phyloP scores from a whole-genome alignment of 2,113 vertebrate genomes.

The Periophthalmodon schlosseri region DNA sequence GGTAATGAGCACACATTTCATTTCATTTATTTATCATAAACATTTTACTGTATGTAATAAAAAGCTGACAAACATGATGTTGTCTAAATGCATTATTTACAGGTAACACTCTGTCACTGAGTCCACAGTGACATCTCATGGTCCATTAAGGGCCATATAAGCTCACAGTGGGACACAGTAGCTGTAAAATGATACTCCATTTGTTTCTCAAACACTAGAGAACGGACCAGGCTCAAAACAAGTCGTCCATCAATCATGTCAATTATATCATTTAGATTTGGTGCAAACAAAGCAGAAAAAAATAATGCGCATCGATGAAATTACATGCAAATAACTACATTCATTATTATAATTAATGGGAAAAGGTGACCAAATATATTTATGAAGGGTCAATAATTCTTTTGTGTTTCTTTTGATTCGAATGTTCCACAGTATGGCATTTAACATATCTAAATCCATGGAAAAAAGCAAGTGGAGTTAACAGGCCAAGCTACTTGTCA shows the following conservation, averaged over 20 bases:
- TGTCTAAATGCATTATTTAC: neutral
- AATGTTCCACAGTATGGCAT: no score
- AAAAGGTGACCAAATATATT: no score
- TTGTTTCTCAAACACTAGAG: slow-evolving; percentile 10
- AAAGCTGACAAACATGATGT: no score
- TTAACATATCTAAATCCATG: no score
- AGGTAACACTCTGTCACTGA: slow-evolving; percentile 1
- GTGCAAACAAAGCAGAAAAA: no score
- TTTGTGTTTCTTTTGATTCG: no score
- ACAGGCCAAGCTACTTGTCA: neutral
- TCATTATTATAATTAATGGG: no score
- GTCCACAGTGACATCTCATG: slow-evolving; percentile 1
- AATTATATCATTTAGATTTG: neutral
- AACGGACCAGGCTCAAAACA: neutral
- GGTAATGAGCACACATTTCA: no score
- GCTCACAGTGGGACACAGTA: slow-evolving; percentile 6
- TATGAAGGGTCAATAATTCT: no score
- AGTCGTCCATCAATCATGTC: neutral
- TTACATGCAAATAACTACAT: no score
- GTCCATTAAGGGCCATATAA: slow-evolving; percentile 1
- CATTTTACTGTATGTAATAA: no score
- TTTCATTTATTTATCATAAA: neutral
- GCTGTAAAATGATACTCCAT: slow-evolving; percentile 6
- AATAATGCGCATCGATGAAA: no score
- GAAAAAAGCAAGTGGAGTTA: neutral